Conservation (phyloP, 1,140 invertebrate species). For the Zelostemma sp. region DNA sequence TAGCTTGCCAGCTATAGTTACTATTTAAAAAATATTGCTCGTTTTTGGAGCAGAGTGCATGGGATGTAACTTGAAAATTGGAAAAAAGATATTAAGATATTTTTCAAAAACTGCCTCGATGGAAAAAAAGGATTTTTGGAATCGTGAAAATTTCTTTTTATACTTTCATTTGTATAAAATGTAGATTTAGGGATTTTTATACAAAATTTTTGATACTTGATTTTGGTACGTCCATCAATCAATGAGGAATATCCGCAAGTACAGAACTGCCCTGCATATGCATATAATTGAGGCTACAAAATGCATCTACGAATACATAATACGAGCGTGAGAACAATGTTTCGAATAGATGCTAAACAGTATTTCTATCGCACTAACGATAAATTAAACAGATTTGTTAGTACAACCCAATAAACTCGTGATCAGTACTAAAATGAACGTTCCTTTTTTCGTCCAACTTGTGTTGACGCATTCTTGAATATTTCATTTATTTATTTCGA, state of each 20-base stretch:
- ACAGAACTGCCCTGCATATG: constrained; percentile 34
- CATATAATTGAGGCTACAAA: constrained; percentile 48
- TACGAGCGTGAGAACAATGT: constrained; percentile 28
- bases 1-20: constrained; percentile 5
- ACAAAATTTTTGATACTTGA: constrained; percentile 33
- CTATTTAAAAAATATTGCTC: not conserved
- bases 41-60: not conserved
- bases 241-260: constrained; percentile 33
- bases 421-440: not conserved
- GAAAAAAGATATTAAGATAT: constrained; percentile 2
- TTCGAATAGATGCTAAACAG: constrained; percentile 52
- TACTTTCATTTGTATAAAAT: constrained; percentile 17
- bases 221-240: constrained; percentile 37
- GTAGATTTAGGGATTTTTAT: constrained; percentile 33
- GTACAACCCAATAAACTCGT: constrained; percentile 44
- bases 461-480: no score
- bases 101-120: constrained; percentile 20
- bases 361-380: constrained; percentile 66
- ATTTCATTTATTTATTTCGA: no score
- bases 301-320: constrained; percentile 45
- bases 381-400: constrained; percentile 62
- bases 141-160: not conserved
- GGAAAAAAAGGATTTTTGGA: not conserved
- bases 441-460: no score
- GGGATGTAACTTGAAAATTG: constrained; percentile 4